These are phyloP conservation scores for Mayetiola destructor DNA, from an alignment of 2,888 invertebrate genomes.

Conservation along the genomic window DNA sequence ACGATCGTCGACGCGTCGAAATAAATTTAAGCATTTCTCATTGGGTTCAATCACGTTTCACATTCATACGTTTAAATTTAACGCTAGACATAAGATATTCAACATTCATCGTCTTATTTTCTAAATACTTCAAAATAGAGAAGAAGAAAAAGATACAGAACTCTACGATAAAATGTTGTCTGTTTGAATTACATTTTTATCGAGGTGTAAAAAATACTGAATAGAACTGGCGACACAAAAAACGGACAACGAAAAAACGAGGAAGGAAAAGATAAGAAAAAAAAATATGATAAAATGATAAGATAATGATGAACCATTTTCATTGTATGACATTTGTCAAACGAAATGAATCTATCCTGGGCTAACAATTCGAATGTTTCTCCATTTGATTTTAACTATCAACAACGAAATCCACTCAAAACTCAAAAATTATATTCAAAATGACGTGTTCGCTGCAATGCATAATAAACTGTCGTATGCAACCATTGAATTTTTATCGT, in stretches of 20 bases:
- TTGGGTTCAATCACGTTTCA: too few relatives aligned
- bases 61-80: too few relatives aligned
- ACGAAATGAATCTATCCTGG: too few relatives aligned
- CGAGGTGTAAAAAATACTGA: not conserved
- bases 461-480: too few relatives aligned
- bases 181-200: not conserved
- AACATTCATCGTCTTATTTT: not conserved
- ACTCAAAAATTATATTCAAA: not conserved
- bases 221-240: not conserved
- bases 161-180: not conserved
- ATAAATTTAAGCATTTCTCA: too few relatives aligned
- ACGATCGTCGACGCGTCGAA: too few relatives aligned
- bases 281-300: not conserved
- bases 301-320: not conserved
- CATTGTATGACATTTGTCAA: not conserved
- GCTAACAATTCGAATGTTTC: too few relatives aligned
- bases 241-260: not conserved
- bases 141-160: not conserved
- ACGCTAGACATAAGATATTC: too few relatives aligned
- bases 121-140: not conserved
- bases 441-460: not conserved
- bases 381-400: too few relatives aligned
- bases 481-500: constrained; percentile 4
- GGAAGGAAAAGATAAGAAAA: not conserved
- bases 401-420: not conserved